Evolutionary conservation across 2,888 invertebrate species (phyloP).

Genomic region (Eumacrocentrus americanus): DNA sequence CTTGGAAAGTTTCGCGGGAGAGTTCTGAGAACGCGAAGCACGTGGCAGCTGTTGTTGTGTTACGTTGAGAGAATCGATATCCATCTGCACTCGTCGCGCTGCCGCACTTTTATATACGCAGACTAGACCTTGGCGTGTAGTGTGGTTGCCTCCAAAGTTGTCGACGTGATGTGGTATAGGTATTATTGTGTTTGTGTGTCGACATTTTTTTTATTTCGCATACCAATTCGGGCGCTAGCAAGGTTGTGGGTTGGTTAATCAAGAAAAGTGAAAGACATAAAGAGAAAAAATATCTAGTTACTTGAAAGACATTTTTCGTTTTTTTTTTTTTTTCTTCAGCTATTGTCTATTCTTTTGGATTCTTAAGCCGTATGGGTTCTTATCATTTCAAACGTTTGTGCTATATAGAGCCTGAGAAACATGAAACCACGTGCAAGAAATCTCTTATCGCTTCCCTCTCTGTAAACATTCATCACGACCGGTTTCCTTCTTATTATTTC

Average conservation of each 20-base stretch:
- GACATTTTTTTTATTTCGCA: constrained; percentile 14
- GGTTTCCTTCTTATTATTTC: constrained; percentile 5
- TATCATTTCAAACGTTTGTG: too few species aligned
- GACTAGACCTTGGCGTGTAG: constrained; percentile 16
- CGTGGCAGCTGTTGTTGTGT: constrained; percentile 21
- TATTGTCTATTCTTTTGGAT: too few species aligned
- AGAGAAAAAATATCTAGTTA: too few species aligned
- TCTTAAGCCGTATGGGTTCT: too few species aligned
- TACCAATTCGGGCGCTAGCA: constrained; percentile 1
- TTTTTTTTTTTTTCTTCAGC: too few species aligned
- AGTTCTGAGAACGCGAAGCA: constrained; percentile 15
- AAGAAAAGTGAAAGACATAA: neutral
- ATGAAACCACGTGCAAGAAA: neutral
- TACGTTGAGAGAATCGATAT: constrained; percentile 10
- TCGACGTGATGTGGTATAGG: too few species aligned
- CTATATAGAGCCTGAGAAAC: neutral
- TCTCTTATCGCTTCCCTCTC: neutral
- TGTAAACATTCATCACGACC: neutral
- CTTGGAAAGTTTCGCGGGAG: constrained; percentile 4
- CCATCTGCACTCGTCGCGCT: too few species aligned
- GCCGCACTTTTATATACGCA: too few species aligned
- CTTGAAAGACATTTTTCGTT: neutral
- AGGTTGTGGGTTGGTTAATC: constrained; percentile 6
- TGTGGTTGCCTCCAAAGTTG: too few species aligned
- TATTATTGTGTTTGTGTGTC: too few species aligned